These are phyloP conservation scores for Odontothrips loti DNA, from an alignment of 2,888 invertebrate species.

Conservation along the genomic window DNA sequence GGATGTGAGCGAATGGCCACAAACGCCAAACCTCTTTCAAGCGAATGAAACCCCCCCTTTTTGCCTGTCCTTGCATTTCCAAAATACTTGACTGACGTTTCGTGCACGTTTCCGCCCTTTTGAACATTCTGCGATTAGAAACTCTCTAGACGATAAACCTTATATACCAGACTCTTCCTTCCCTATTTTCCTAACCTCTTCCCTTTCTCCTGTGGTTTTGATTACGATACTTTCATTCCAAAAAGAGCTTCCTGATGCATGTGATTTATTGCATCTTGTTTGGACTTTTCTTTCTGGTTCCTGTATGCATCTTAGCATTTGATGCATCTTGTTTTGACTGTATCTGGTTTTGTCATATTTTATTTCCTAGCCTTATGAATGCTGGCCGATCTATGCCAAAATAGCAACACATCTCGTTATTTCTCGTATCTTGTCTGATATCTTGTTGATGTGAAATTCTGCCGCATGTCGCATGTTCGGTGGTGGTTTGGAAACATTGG, in stretches of 20 bases:
- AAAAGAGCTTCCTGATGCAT: not conserved
- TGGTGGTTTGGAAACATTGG: not conserved
- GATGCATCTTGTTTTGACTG: constrained; percentile 4
- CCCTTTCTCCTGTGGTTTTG: not conserved
- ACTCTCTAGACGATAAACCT: not conserved
- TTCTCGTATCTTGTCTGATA: not conserved
- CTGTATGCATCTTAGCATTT: not conserved
- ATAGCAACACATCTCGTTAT: constrained; percentile 25
- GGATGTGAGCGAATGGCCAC: constrained; percentile 4
- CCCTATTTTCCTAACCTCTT: constrained; percentile 12
- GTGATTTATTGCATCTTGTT: not conserved
- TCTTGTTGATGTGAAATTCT: not conserved
- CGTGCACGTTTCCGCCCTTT: not conserved
- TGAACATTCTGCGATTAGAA: not conserved
- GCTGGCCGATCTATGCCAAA: not conserved
- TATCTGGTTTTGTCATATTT: not conserved
- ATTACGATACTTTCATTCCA: not conserved
- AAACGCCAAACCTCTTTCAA: not conserved
- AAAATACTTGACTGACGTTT: not conserved
- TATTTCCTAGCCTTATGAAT: not conserved
- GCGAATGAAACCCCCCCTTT: not conserved
- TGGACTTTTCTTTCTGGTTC: not conserved
- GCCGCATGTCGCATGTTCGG: not conserved
- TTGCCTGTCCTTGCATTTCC: not conserved
- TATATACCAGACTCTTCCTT: constrained; percentile 3